These are phyloP conservation scores for Hypomesus transpacificus DNA, from an alignment of 2,113 vertebrate species.

Conservation along the genomic window DNA sequence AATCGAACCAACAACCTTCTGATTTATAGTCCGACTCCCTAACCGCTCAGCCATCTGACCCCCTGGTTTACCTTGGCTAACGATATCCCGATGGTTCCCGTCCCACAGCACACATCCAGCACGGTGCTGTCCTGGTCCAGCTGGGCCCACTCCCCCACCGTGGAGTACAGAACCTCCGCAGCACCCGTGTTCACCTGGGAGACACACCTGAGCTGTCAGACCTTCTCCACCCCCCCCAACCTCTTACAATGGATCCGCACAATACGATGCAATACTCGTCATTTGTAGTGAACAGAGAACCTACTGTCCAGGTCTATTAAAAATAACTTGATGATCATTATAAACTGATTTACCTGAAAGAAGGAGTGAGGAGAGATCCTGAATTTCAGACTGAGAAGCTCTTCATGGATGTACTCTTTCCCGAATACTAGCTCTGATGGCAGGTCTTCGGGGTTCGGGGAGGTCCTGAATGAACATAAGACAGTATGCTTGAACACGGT, in stretches of 20 bases:
- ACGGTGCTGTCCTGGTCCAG: conserved; percentile 80
- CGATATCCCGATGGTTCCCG: conserved; percentile 94
- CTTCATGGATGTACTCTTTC: conserved; percentile 84
- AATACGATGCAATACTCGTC: too few species aligned
- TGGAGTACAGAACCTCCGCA: conserved; percentile 86
- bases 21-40: too few species aligned
- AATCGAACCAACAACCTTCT: too few species aligned
- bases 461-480: conserved; percentile 71
- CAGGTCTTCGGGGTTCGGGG: conserved; percentile 83
- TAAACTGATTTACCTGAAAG: conserved; percentile 80
- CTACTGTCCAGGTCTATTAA: neutral
- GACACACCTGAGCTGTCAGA: neutral
- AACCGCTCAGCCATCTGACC: too few species aligned
- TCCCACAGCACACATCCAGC: conserved; percentile 93
- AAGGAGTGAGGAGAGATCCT: conserved; percentile 94
- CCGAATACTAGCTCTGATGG: conserved; percentile 86
- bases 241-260: too few species aligned
- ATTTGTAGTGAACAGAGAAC: too few species aligned
- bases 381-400: conserved; percentile 88
- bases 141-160: conserved; percentile 87
- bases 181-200: conserved; percentile 87
- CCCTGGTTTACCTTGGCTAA: conserved; percentile 79
- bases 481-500: neutral
- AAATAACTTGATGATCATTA: neutral
- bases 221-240: neutral